Conservation (phyloP, 2,888 invertebrate species). For the Miltochrista miniata region DNA sequence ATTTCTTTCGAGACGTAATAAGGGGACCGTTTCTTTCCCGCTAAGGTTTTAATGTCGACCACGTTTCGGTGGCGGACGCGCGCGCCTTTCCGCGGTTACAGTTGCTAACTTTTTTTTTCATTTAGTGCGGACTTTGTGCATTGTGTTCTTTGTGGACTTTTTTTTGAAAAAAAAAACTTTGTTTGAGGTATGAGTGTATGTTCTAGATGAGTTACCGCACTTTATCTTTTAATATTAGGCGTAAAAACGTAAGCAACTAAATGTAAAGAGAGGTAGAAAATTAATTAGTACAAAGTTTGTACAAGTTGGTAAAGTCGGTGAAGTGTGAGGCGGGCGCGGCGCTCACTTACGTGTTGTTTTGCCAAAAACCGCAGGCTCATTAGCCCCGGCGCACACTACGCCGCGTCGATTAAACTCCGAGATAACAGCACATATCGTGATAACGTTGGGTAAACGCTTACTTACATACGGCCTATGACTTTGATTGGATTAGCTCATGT, state of each 20-base stretch:
- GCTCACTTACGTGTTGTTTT: constrained; percentile 69
- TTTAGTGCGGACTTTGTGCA: constrained; percentile 54
- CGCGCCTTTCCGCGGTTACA: constrained; percentile 77
- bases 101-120: constrained; percentile 61
- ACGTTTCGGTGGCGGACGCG: constrained; percentile 82
- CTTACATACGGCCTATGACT: constrained; percentile 47
- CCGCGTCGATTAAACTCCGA: constrained; percentile 71
- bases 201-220: constrained; percentile 18
- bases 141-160: constrained; percentile 50
- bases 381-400: constrained; percentile 76
- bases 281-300: constrained; percentile 72
- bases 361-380: constrained; percentile 78
- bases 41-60: constrained; percentile 84
- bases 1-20: constrained; percentile 84
- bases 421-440: constrained; percentile 69
- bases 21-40: constrained; percentile 84
- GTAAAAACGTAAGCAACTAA: constrained; percentile 16
- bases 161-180: constrained; percentile 16
- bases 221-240: constrained; percentile 10
- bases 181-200: constrained; percentile 28
- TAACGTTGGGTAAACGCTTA: constrained; percentile 56
- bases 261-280: constrained; percentile 39
- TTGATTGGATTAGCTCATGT: constrained; percentile 60
- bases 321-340: constrained; percentile 41
- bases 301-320: constrained; percentile 50